These are phyloP conservation scores for Microctenopoma lineatum DNA, from an alignment of 2,797 vertebrate genomes.

Conservation along the genomic window DNA sequence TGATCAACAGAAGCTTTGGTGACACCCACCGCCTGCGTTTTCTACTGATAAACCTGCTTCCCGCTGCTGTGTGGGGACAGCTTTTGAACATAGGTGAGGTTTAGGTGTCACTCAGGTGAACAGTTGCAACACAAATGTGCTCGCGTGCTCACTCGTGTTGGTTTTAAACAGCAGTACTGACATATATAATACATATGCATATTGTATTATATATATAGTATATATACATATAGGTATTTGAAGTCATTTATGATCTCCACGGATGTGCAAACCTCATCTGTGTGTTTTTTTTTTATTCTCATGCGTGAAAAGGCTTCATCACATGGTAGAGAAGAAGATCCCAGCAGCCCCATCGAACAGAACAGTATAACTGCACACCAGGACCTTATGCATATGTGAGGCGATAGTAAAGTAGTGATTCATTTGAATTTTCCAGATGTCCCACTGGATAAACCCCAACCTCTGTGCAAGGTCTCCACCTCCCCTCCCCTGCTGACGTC, in stretches of 20 bases:
- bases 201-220: too few species aligned
- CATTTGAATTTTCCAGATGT: conserved; percentile 65
- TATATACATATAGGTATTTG: neutral
- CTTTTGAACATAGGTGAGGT: neutral
- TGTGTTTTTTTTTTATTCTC: too few species aligned
- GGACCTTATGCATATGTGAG: neutral
- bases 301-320: neutral
- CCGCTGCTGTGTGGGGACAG: conserved; percentile 1
- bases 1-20: conserved; percentile 9
- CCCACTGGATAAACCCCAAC: conserved; percentile 68
- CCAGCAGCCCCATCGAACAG: conserved; percentile 2
- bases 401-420: conserved; percentile 35
- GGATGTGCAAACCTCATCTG: neutral
- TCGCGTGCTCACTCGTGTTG: neutral
- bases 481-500: conserved; percentile 86
- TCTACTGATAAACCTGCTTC: neutral
- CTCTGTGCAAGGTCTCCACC: conserved; percentile 79
- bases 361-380: neutral
- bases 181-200: neutral
- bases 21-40: too few species aligned
- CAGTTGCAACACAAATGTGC: neutral
- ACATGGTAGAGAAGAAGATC: conserved; percentile 1
- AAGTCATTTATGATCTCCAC: neutral
- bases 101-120: neutral
- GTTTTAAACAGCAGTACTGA: neutral